Evolutionary conservation across 1,140 invertebrate species (phyloP), one percentile per base, ranked within the genome.

Genomic region (Drosophila triauraria): DNA sequence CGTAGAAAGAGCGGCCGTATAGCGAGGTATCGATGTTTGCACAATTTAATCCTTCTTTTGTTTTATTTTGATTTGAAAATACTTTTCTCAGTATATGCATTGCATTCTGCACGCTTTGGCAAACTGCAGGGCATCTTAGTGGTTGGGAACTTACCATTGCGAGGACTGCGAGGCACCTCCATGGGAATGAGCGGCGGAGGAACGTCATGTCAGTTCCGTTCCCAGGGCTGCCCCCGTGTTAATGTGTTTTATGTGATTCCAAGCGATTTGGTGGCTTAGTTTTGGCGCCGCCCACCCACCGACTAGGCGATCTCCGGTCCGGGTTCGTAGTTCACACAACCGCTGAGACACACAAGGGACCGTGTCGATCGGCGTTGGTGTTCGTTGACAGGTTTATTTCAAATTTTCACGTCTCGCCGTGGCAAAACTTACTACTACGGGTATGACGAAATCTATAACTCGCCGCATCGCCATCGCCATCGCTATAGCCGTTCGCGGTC

Each of bases 301-400:
- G 67, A 51, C 75, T 68, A 71, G 80, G 85, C 70, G 85, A 74
- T 69, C 71, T 67, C 38, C 62, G 70, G 75, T 67, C 47, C 71
- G 72, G 79, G 88, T 91, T 91, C 88, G 88, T 91, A 91, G 85
- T 91, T 91, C 84, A 81, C 77, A 86, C 70, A 67, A 56, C 53
- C 60, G 42, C 40, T 58, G 67, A 25, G 25, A n/a, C 15, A 32
- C 13, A 35, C 42, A 38, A 30, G 64, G 64, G 64, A 47, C 67
- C 51, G 6, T 50, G 51, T 46, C 69, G 54, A 74, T 74, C 35
- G 23, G 83, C 78, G 88, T 91, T 91, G 84, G 81, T 88, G 83
- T 79, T 78, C 42, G 88, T 91, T 91, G 88, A 91, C 88, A 91
- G 88, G 88, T 91, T 91, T 91, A 90, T 90, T 85, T 91, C 70